These are phyloP conservation scores for Yponomeuta cagnagella DNA, from an alignment of 2,888 invertebrate genomes.

Conservation along the genomic window DNA sequence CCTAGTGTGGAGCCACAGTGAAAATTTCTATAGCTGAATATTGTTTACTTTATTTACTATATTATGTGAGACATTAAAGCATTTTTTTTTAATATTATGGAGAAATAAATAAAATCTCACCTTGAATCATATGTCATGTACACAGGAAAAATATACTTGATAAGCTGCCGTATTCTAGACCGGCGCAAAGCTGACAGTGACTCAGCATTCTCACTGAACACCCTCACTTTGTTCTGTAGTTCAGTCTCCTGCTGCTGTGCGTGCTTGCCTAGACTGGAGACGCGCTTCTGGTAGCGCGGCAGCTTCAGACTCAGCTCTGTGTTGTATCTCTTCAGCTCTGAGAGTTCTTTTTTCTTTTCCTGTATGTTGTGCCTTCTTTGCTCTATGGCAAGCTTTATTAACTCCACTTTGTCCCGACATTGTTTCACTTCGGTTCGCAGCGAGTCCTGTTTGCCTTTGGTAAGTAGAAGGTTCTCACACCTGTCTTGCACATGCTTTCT, in stretches of 20 bases:
- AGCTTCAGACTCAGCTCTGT: conserved; percentile 53
- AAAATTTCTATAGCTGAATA: too few relatives aligned
- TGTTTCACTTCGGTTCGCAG: conserved; percentile 58
- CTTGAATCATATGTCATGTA: conserved; percentile 63
- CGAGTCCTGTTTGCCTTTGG: conserved; percentile 56
- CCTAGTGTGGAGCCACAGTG: too few relatives aligned
- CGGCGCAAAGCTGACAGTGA: conserved; percentile 50
- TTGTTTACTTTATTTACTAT: too few relatives aligned
- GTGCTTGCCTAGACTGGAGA: conserved; percentile 50
- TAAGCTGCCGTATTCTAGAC: conserved; percentile 59
- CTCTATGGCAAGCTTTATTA: conserved; percentile 60
- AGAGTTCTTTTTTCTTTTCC: conserved; percentile 42
- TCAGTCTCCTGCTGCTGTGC: conserved; percentile 46
- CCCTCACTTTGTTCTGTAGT: conserved; percentile 44
- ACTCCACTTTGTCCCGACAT: conserved; percentile 57
- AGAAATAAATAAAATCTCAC: conserved; percentile 53
- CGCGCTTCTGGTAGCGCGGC: conserved; percentile 62
- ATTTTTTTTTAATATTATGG: too few relatives aligned
- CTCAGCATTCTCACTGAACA: conserved; percentile 47
- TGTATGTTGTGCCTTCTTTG: conserved; percentile 54
- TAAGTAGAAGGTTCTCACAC: conserved; percentile 60
- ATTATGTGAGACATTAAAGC: too few relatives aligned
- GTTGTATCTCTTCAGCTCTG: conserved; percentile 44
- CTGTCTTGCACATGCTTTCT: conserved; percentile 73
- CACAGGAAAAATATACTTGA: conserved; percentile 67